Conservation (phyloP, 2,113 vertebrate genomes). For the Centropus bengalensis region DNA sequence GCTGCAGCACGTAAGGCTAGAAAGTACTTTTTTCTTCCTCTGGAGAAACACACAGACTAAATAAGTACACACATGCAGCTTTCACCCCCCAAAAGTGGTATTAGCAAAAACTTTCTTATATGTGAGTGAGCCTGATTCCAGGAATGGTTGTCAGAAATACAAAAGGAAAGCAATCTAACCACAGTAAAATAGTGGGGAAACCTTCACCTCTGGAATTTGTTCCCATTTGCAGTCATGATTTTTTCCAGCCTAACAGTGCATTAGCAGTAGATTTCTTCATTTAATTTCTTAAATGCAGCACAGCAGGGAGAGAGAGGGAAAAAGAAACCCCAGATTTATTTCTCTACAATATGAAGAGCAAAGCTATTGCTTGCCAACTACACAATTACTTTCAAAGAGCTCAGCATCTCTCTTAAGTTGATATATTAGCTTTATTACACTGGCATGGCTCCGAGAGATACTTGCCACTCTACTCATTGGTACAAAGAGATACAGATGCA, state of each 20-base stretch:
- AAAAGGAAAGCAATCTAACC: not conserved
- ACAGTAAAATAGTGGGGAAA: not conserved
- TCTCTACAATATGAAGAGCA: constrained; percentile 4
- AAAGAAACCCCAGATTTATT: not conserved
- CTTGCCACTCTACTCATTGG: constrained; percentile 3
- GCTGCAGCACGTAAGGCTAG: not conserved
- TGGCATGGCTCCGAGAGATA: constrained; percentile 40
- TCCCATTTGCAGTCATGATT: not conserved
- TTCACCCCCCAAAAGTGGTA: not conserved
- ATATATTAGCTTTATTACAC: constrained; percentile 61
- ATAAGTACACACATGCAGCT: fast-evolving
- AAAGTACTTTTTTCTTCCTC: not conserved
- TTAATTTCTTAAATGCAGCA: constrained; percentile 42
- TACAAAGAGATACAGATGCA: constrained; percentile 45
- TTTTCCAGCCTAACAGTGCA: not conserved
- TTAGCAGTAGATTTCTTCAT: constrained; percentile 23
- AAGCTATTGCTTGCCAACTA: constrained; percentile 4
- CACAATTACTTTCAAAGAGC: constrained; percentile 46
- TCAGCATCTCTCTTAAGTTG: constrained; percentile 39
- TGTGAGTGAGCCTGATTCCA: not conserved
- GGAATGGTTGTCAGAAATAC: not conserved
- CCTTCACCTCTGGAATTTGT: not conserved
- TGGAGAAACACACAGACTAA: not conserved
- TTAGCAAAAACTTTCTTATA: not conserved
- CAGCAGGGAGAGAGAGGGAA: not conserved